These are phyloP conservation scores for Strigamia crassipes DNA, from an alignment of 2,888 invertebrate species.

Conservation along the genomic window DNA sequence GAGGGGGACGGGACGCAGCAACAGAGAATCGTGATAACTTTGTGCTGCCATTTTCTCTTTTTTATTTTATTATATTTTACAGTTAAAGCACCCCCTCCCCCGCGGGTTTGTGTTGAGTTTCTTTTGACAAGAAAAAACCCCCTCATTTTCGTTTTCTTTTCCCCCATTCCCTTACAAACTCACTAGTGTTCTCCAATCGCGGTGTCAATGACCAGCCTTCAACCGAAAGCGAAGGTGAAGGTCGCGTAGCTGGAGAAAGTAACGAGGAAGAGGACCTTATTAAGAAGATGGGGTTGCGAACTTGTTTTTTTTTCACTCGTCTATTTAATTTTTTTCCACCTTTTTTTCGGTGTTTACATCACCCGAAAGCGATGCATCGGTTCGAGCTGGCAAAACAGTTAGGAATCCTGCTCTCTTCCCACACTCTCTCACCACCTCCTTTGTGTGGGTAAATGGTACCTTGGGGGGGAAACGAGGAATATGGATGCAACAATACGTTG, in stretches of 20 bases:
- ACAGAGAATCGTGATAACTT: conserved; percentile 4
- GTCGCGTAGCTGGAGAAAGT: neutral
- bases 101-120: conserved; percentile 6
- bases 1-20: neutral
- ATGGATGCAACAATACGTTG: neutral
- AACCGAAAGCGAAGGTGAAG: conserved; percentile 38
- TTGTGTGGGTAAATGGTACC: neutral
- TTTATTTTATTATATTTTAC: neutral
- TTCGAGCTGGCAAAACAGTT: neutral
- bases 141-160: neutral
- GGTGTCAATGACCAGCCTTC: conserved; percentile 42
- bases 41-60: neutral
- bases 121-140: neutral
- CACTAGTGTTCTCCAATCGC: neutral
- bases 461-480: neutral
- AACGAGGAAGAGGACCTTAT: conserved; percentile 19
- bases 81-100: neutral
- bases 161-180: neutral
- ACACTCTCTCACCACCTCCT: neutral
- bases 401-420: neutral
- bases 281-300: conserved; percentile 12
- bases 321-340: neutral
- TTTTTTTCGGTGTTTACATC: neutral
- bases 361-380: neutral
- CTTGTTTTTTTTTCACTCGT: neutral